phyloP scores from a whole-genome alignment of 2,113 vertebrate species.

The Phalacrocorax pelagicus region DNA sequence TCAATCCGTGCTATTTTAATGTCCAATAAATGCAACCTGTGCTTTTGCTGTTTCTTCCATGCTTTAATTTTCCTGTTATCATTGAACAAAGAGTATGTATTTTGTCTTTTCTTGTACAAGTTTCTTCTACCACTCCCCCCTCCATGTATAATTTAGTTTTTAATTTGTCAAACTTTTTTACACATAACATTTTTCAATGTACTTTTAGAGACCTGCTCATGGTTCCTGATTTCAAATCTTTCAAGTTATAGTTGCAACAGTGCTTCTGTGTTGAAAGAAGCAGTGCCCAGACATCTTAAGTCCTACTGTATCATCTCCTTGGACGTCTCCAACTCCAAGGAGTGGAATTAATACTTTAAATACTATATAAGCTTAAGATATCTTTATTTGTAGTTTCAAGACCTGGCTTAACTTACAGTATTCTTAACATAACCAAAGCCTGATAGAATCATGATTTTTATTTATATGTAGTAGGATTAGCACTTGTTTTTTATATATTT shows the following conservation, averaged over 20 bases:
- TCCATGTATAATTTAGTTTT: neutral
- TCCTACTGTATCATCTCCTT: neutral
- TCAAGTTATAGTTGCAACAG: neutral
- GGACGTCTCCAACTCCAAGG: neutral
- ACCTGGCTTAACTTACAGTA: neutral
- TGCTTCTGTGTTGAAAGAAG: neutral
- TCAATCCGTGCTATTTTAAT: neutral
- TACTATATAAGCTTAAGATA: neutral
- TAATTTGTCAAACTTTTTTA: neutral
- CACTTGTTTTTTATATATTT: neutral
- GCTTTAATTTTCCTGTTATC: neutral
- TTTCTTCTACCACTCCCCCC: neutral
- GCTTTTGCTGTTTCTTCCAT: neutral
- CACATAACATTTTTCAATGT: accelerated
- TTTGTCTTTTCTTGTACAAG: neutral
- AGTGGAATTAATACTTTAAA: neutral
- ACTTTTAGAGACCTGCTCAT: neutral
- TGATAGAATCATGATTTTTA: neutral
- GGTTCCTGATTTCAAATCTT: neutral
- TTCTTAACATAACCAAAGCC: neutral
- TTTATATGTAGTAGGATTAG: neutral
- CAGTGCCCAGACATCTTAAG: neutral
- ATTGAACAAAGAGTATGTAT: neutral
- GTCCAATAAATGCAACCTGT: neutral
- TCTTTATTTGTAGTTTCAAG: neutral